Percentiles rank a stretch among this genome's conserved stretches.
These are phyloP conservation scores for Megathymus violae DNA, from an alignment of 1,140 invertebrate genomes.

Conservation along the genomic window DNA sequence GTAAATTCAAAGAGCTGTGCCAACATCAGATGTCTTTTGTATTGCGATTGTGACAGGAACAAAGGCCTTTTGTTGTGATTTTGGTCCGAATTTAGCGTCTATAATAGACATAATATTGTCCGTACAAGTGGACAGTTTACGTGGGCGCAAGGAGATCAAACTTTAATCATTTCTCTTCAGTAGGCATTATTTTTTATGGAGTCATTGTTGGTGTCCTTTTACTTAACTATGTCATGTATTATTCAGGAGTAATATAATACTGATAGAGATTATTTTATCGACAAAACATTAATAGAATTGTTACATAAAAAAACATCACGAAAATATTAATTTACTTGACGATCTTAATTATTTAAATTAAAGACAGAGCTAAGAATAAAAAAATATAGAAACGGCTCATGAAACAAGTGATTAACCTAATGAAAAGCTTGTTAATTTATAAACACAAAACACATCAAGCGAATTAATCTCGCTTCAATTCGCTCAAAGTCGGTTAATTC, in stretches of 20 bases:
- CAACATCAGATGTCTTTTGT: constrained; percentile 65
- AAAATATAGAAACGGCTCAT: neutral
- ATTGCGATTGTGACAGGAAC: constrained; percentile 54
- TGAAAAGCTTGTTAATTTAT: constrained; percentile 41
- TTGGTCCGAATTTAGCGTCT: constrained; percentile 48
- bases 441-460: constrained; percentile 55
- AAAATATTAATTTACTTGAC: neutral
- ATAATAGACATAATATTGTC: constrained; percentile 57
- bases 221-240: neutral
- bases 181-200: constrained; percentile 18
- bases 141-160: constrained; percentile 20
- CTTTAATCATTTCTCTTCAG: constrained; percentile 14
- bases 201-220: neutral
- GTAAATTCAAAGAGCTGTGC: constrained; percentile 78
- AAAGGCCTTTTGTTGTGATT: constrained; percentile 63
- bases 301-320: too few species aligned
- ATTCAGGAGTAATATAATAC: neutral
- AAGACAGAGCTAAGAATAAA: constrained; percentile 2
- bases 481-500: constrained; percentile 72
- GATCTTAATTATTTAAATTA: too few species aligned
- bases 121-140: constrained; percentile 64
- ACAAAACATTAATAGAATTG: neutral
- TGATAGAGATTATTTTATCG: too few species aligned
- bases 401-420: constrained; percentile 34
- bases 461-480: constrained; percentile 67